phyloP scores from a whole-genome alignment of 2,113 vertebrate species.

The Sylvietta virens region DNA sequence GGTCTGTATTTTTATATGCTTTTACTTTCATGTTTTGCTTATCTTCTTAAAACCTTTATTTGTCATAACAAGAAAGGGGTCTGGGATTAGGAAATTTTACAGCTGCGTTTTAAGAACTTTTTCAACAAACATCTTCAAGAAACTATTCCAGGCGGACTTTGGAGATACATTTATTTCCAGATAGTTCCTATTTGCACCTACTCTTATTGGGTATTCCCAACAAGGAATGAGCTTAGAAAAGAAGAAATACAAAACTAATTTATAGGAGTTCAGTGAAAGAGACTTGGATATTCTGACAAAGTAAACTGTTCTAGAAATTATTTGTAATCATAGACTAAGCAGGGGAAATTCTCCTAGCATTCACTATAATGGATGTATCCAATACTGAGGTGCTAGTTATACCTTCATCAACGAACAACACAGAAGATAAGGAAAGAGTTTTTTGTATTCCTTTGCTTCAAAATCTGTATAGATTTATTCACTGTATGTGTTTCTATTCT shows the following conservation, averaged over 20 bases:
- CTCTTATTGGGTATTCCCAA: neutral
- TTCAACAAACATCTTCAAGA: neutral
- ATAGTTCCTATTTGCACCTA: neutral
- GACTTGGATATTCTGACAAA: neutral
- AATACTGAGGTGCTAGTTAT: neutral
- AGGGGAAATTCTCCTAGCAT: neutral
- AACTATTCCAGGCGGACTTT: neutral
- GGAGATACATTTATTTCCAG: neutral
- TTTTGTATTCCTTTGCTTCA: neutral
- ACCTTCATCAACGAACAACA: neutral
- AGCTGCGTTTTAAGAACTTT: neutral
- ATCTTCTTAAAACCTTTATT: neutral
- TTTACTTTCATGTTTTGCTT: neutral
- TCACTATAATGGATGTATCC: neutral
- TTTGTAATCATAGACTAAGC: neutral
- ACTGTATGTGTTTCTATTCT: neutral
- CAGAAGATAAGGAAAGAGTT: neutral
- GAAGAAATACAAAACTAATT: neutral
- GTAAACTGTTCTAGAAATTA: neutral
- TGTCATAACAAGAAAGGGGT: neutral
- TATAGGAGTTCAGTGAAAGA: neutral
- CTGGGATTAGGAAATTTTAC: neutral
- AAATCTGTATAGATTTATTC: neutral
- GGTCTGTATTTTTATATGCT: neutral
- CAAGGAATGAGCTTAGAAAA: neutral